These are phyloP conservation scores for Passerina amoena DNA, from an alignment of 2,113 vertebrate genomes.

Conservation along the genomic window DNA sequence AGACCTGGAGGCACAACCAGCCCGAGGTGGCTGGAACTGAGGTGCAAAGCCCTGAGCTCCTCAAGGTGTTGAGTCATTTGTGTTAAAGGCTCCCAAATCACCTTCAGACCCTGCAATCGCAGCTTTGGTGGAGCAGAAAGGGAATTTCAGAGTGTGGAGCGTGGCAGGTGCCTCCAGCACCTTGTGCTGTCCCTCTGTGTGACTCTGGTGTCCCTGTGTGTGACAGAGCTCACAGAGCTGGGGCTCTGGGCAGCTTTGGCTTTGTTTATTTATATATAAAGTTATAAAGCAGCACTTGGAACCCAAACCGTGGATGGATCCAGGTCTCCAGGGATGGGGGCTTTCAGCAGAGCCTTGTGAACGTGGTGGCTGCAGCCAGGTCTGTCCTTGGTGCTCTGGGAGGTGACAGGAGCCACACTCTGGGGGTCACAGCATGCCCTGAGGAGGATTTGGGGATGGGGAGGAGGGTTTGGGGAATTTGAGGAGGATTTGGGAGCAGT, in stretches of 20 bases:
- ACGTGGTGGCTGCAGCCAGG: accelerated
- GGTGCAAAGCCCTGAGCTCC: neutral
- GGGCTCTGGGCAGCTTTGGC: accelerated
- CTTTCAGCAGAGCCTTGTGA: neutral
- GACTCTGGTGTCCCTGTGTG: too few species aligned
- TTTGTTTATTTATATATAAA: neutral
- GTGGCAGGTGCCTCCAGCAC: accelerated
- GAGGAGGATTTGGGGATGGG: neutral
- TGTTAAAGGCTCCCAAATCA: neutral
- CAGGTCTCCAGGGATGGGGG: neutral
- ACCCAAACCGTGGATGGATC: accelerated
- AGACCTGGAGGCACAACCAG: neutral
- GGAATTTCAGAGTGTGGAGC: neutral
- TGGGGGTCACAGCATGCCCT: neutral
- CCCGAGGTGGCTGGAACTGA: accelerated
- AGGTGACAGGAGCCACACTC: neutral
- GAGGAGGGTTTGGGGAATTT: neutral
- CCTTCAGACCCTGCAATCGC: neutral
- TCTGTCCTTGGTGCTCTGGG: neutral
- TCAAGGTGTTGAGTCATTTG: neutral
- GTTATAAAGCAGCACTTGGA: accelerated
- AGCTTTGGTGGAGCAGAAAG: neutral
- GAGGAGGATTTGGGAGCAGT: neutral
- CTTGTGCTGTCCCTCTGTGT: too few species aligned
- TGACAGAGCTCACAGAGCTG: neutral